Conservation (phyloP, 2,113 vertebrate species). For the Carollia perspicillata region DNA sequence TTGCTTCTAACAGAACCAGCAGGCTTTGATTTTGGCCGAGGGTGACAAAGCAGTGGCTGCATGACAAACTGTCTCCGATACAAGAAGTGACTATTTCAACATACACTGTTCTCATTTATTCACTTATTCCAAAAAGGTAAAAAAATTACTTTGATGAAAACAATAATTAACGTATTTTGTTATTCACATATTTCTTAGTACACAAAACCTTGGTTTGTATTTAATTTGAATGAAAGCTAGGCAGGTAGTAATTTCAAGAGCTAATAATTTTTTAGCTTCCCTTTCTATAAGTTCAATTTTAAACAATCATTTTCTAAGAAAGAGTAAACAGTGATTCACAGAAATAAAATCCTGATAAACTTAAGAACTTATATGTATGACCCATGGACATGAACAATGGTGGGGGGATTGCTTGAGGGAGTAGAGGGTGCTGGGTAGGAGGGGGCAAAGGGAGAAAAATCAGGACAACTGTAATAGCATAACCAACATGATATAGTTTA, state of each 20-base stretch:
- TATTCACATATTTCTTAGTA: not conserved
- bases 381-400: too few species aligned
- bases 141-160: not conserved
- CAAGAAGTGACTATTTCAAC: not conserved
- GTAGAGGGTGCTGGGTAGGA: too few species aligned
- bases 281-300: not conserved
- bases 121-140: conserved; percentile 27
- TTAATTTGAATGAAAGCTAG: conserved; percentile 26
- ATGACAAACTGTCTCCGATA: not conserved
- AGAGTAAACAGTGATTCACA: not conserved
- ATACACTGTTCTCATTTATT: not conserved
- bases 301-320: conserved; percentile 25
- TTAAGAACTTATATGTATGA: not conserved
- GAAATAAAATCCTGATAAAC: conserved; percentile 19
- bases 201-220: not conserved
- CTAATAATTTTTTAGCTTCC: not conserved
- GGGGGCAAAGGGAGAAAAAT: too few species aligned
- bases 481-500: too few species aligned
- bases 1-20: not conserved
- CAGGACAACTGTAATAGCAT: too few species aligned
- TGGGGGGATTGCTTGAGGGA: too few species aligned
- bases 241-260: not conserved
- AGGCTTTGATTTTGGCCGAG: not conserved
- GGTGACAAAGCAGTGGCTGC: not conserved
- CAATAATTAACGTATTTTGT: not conserved